Conservation (phyloP, 2,113 vertebrate species). For the Engraulis encrasicolus region DNA sequence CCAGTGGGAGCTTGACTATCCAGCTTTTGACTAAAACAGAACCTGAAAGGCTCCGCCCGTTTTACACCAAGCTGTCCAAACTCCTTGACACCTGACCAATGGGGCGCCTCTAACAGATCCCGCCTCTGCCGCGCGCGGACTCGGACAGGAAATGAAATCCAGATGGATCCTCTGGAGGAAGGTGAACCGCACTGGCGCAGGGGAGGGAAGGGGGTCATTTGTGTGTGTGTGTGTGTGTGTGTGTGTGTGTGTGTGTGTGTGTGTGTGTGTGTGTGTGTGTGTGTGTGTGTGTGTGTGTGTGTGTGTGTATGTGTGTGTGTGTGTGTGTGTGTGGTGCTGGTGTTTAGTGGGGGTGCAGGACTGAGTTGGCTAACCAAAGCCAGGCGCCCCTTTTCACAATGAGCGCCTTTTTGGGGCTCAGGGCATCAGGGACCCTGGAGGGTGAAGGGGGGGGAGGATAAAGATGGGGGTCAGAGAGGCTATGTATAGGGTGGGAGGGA, state of each 20-base stretch:
- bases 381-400: conserved; percentile 75
- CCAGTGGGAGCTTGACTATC: not conserved
- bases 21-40: not conserved
- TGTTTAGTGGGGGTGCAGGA: not conserved
- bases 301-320: conserved; percentile 48
- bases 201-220: conserved; percentile 58
- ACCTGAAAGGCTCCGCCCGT: not conserved
- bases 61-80: not conserved
- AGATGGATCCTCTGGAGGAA: conserved; percentile 80
- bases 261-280: no score
- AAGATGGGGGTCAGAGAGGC: conserved; percentile 39
- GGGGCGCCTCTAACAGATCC: conserved; percentile 61
- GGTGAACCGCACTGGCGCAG: conserved; percentile 59
- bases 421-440: conserved; percentile 50
- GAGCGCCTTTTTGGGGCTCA: conserved; percentile 69
- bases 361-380: conserved; percentile 72
- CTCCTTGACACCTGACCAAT: conserved; percentile 61
- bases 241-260: conserved; percentile 53
- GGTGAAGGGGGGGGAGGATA: conserved; percentile 34
- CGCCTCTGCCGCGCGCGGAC: conserved; percentile 60
- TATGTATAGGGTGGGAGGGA: conserved; percentile 61
- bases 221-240: conserved; percentile 58
- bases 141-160: conserved; percentile 80
- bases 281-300: conserved; percentile 63
- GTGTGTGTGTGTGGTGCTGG: conserved; percentile 24